phyloP scores from a whole-genome alignment of 2,113 vertebrate species.

The Macrotus californicus region DNA sequence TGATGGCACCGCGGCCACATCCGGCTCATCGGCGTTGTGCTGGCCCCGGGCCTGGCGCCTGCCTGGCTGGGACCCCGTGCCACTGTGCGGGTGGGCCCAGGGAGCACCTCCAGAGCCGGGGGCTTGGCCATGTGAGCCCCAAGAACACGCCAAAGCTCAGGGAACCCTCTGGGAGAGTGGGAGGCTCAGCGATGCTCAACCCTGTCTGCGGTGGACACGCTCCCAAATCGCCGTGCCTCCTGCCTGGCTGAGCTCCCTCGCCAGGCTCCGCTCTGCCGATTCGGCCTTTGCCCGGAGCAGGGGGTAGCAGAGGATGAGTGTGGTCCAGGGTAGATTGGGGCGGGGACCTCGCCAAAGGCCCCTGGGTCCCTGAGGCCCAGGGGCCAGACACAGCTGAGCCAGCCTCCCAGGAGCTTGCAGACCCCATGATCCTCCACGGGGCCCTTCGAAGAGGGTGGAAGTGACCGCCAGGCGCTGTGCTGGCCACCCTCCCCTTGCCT shows the following conservation, averaged over 20 bases:
- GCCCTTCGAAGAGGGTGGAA: rapidly evolving
- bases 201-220: not conserved
- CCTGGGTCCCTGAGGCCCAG: rapidly evolving
- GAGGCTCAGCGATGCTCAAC: not conserved
- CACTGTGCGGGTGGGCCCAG: rapidly evolving
- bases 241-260: rapidly evolving
- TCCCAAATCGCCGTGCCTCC: not conserved
- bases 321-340: not conserved
- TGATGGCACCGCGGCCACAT: not conserved
- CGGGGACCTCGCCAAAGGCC: not conserved
- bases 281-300: not conserved
- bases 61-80: not conserved
- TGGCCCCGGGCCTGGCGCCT: not conserved
- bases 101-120: not conserved
- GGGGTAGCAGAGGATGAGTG: rapidly evolving
- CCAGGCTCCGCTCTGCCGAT: not conserved
- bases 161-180: not conserved
- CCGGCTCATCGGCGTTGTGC: rapidly evolving
- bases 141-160: not conserved
- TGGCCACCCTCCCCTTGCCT: not conserved
- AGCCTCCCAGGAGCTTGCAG: not conserved
- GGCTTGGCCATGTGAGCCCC: not conserved
- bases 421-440: rapidly evolving
- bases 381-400: rapidly evolving
- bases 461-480: rapidly evolving